Percentiles rank a stretch among this genome's conserved stretches.
Conservation (phyloP, 2,888 invertebrate species). For the Alloscopus bannaensis region DNA sequence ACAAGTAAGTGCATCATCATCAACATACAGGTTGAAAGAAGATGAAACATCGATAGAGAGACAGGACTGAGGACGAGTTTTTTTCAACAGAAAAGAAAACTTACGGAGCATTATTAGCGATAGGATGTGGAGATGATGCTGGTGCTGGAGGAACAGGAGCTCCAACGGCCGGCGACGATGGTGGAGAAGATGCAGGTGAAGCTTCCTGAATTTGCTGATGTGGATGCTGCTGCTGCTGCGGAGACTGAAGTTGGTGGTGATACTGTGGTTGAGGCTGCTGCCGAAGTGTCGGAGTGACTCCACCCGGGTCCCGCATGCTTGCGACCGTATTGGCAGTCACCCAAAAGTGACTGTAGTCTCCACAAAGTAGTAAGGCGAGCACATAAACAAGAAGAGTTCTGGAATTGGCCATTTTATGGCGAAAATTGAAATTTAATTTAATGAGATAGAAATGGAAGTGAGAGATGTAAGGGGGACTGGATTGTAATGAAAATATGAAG, state of each 20-base stretch:
- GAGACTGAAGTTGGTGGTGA: conserved; percentile 25
- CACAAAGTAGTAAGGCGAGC: conserved; percentile 51
- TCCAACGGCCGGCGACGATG: conserved; percentile 4
- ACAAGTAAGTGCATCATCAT: conserved; percentile 27
- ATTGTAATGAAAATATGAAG: conserved; percentile 53
- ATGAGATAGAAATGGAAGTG: conserved; percentile 48
- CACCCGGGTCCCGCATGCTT: conserved; percentile 14
- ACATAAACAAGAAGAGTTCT: conserved; percentile 59
- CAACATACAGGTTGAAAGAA: neutral
- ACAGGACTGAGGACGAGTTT: neutral
- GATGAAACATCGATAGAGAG: neutral
- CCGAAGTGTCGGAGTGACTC: neutral
- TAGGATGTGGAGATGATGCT: conserved; percentile 3
- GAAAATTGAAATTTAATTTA: conserved; percentile 65
- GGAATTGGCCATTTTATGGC: conserved; percentile 64
- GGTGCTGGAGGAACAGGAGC: neutral
- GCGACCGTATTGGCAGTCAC: conserved; percentile 53
- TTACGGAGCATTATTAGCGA: conserved; percentile 38
- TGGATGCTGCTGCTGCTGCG: conserved; percentile 13
- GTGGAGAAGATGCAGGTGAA: conserved; percentile 22
- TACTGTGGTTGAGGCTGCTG: conserved; percentile 38
- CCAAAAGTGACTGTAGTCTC: conserved; percentile 46
- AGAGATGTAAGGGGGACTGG: too few relatives aligned
- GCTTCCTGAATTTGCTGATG: conserved; percentile 42
- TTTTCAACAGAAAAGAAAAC: conserved; percentile 26